Evolutionary conservation across 92 coral and sea anemone species (phyloP).

Genomic region (Micromussa lordhowensis): DNA sequence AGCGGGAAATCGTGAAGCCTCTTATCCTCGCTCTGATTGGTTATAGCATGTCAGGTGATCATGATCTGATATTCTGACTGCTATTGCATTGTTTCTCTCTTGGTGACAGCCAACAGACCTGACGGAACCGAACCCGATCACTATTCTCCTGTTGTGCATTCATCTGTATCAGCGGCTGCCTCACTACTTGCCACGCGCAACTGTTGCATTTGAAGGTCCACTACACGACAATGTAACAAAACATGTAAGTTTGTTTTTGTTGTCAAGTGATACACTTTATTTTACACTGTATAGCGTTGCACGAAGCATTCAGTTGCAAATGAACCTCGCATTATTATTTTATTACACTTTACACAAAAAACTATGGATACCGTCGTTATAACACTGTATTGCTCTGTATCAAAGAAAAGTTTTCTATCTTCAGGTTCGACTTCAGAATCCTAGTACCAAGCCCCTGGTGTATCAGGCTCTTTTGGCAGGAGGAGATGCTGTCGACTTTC

Average conservation of each 20-base stretch:
- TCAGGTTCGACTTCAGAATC: slow-evolving; percentile 97
- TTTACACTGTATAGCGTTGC: no score
- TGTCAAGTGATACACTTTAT: not conserved
- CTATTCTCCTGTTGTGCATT: slow-evolving; percentile 82
- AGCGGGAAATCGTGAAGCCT: no score
- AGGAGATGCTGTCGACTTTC: slow-evolving; percentile 86
- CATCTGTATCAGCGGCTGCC: slow-evolving; percentile 97
- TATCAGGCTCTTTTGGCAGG: slow-evolving; percentile 95
- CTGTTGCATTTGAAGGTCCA: slow-evolving; percentile 91
- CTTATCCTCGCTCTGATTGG: not conserved
- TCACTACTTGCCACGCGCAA: slow-evolving; percentile 95
- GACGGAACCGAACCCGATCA: slow-evolving; percentile 91
- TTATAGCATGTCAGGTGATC: not conserved
- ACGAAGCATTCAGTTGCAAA: no score
- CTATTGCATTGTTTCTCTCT: not conserved
- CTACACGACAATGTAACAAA: slow-evolving; percentile 86
- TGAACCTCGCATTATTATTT: no score
- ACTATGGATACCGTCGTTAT: not conserved
- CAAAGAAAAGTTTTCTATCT: not conserved
- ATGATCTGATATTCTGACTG: not conserved
- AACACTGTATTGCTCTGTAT: not conserved
- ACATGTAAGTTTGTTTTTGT: slow-evolving; percentile 69
- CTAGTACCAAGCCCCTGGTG: slow-evolving; percentile 91
- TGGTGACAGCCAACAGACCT: slow-evolving; percentile 86
- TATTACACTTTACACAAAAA: no score